A percentile compares a stretch with the other conserved stretches of the same genome.
phyloP scores from a whole-genome alignment of 2,797 vertebrate genomes.

The Vespertilio murinus region DNA sequence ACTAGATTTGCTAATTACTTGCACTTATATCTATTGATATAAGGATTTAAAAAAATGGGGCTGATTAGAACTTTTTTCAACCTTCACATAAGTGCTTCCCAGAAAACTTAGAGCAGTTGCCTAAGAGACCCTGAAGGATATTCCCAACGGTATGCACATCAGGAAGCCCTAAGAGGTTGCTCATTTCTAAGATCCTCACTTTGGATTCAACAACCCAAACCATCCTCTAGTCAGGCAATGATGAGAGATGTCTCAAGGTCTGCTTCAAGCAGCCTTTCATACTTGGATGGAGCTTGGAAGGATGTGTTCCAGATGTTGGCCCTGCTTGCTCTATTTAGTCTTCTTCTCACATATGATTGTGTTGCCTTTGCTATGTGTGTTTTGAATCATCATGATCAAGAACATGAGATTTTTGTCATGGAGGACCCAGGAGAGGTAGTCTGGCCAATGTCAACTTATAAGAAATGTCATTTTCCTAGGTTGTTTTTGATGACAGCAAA shows the following conservation, averaged over 20 bases:
- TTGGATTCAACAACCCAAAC: not conserved
- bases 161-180: rapidly evolving
- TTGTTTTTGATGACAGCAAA: not conserved
- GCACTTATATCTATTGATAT: not conserved
- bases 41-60: not conserved
- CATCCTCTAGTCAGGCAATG: not conserved
- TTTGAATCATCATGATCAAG: not conserved
- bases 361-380: not conserved
- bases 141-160: not conserved
- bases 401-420: not conserved
- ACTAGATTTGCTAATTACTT: not conserved
- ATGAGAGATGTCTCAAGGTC: no score
- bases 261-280: not conserved
- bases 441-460: not conserved
- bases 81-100: not conserved
- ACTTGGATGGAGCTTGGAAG: not conserved
- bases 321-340: no score
- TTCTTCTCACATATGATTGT: not conserved
- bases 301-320: not conserved
- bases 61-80: not conserved
- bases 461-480: not conserved
- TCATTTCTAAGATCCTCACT: not conserved
- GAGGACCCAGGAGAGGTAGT: not conserved
- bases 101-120: not conserved
- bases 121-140: not conserved